Percentiles rank a stretch among this genome's conserved stretches.
Evolutionary conservation across 1,140 invertebrate species (phyloP).

Genomic region (Helicoverpa zea): DNA sequence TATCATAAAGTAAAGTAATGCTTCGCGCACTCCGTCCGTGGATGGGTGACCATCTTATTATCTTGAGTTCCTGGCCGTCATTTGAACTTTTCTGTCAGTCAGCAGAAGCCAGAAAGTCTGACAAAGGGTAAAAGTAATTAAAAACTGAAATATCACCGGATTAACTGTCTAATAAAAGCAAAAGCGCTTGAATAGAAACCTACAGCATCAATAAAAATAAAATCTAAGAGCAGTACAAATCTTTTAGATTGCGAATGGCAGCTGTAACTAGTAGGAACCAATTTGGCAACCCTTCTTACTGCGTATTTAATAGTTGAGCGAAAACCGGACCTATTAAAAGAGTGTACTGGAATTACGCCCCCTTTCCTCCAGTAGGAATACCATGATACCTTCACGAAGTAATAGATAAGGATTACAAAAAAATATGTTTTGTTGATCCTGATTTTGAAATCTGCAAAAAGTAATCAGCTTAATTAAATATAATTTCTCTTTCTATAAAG

Average conservation of each 20-base stretch:
- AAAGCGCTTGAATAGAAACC: neutral
- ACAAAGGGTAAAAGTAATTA: too few relatives aligned
- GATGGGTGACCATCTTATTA: too few relatives aligned
- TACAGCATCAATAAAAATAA: conserved; percentile 14
- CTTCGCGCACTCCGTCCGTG: too few relatives aligned
- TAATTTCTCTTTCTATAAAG: too few relatives aligned
- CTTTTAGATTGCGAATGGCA: conserved; percentile 13
- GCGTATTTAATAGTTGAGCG: conserved; percentile 51
- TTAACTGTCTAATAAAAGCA: conserved; percentile 1
- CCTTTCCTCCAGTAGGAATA: neutral
- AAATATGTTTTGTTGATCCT: too few relatives aligned
- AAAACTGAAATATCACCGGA: too few relatives aligned
- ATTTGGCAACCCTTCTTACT: conserved; percentile 60
- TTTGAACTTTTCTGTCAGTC: too few relatives aligned
- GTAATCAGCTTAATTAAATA: too few relatives aligned
- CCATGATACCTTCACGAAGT: neutral
- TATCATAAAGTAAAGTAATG: too few relatives aligned
- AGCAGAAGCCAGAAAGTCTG: too few relatives aligned
- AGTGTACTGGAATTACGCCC: neutral
- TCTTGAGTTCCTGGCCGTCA: too few relatives aligned
- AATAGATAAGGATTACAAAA: neutral
- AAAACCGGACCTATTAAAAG: conserved; percentile 27
- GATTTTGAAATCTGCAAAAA: too few relatives aligned
- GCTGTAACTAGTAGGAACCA: conserved; percentile 54
- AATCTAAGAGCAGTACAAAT: conserved; percentile 17